phyloP scores from a whole-genome alignment of 53 echinoderm and acorn worm genomes.

The Apostichopus leukothele region DNA sequence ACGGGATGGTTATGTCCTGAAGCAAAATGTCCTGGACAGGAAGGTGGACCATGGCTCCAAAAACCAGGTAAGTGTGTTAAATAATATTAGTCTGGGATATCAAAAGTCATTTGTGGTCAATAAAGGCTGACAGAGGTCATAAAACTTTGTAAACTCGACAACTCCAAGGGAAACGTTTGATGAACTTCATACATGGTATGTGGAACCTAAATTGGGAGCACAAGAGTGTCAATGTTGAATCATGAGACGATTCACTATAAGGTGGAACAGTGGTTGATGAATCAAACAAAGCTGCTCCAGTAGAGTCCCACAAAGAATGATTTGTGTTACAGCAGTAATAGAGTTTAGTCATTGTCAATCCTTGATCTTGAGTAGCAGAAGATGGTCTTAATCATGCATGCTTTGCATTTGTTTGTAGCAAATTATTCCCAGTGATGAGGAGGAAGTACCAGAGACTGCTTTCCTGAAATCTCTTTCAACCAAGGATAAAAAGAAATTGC shows the following conservation, averaged over 20 bases:
- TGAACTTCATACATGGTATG: too few species aligned
- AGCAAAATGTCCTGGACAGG: slow-evolving; percentile 85
- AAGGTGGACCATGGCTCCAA: slow-evolving; percentile 57
- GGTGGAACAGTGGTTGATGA: too few species aligned
- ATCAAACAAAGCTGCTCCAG: too few species aligned
- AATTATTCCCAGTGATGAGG: slow-evolving; percentile 78
- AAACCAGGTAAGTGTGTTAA: slow-evolving; percentile 58
- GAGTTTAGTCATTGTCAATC: neutral
- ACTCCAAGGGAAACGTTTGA: too few species aligned
- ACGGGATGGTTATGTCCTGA: slow-evolving; percentile 78
- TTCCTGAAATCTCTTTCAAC: slow-evolving; percentile 91
- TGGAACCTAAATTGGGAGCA: too few species aligned
- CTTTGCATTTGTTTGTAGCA: slow-evolving; percentile 50
- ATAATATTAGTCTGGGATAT: neutral
- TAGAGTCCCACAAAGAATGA: too few species aligned
- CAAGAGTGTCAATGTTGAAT: too few species aligned
- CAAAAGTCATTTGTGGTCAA: neutral
- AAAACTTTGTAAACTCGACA: too few species aligned
- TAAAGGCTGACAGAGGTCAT: too few species aligned
- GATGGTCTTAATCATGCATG: too few species aligned
- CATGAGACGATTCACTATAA: too few species aligned
- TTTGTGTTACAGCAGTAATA: too few species aligned
- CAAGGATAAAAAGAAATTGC: slow-evolving; percentile 93
- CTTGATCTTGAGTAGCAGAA: neutral
- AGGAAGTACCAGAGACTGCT: slow-evolving; percentile 66